Evolutionary conservation across 1,140 invertebrate genomes (phyloP).

Genomic region (Drosophila orosa): DNA sequence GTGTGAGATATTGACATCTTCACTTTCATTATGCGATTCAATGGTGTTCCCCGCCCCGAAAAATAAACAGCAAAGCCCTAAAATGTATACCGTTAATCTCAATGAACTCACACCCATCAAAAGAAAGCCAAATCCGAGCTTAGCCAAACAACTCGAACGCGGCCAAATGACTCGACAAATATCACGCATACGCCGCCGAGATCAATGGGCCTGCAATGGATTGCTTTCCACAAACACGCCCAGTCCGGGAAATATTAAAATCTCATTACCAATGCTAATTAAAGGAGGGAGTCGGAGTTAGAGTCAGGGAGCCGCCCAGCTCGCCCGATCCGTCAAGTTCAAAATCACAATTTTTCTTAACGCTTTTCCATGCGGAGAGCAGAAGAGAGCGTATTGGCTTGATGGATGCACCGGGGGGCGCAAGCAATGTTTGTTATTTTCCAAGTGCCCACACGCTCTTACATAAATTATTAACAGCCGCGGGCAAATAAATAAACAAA

Average conservation of each 20-base stretch:
- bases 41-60: not conserved
- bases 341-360: constrained; percentile 55
- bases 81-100: constrained; percentile 36
- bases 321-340: constrained; percentile 40
- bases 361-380: constrained; percentile 25
- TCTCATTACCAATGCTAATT: constrained; percentile 80
- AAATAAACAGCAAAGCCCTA: not conserved
- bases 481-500: constrained; percentile 81
- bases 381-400: constrained; percentile 14
- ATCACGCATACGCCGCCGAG: constrained; percentile 68
- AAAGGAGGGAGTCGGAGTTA: constrained; percentile 27
- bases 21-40: constrained; percentile 26
- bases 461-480: constrained; percentile 82
- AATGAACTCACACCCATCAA: constrained; percentile 28
- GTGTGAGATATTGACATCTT: constrained; percentile 2
- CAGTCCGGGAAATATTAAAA: constrained; percentile 64
- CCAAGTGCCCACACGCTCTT: constrained; percentile 80
- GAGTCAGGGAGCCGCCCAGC: not conserved
- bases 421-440: constrained; percentile 76
- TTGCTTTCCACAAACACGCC: constrained; percentile 72
- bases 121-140: constrained; percentile 60
- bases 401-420: constrained; percentile 25
- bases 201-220: constrained; percentile 31
- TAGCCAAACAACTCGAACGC: constrained; percentile 31
- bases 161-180: constrained; percentile 63